These are phyloP conservation scores for Entomobrya proxima DNA, from an alignment of 2,888 invertebrate species.

Conservation along the genomic window DNA sequence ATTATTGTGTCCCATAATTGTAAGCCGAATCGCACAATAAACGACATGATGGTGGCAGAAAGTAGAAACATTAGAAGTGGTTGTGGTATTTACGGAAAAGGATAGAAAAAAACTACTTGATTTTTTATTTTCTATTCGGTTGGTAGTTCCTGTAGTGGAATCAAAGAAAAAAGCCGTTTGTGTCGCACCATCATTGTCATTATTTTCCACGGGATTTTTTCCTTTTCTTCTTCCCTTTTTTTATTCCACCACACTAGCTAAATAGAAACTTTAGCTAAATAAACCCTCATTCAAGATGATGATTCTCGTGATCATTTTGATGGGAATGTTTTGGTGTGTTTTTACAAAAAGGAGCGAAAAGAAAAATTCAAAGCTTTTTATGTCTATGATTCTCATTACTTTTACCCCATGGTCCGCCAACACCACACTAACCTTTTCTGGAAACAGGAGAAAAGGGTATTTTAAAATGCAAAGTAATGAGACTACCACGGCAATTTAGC, in stretches of 20 bases:
- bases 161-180: conserved; percentile 41
- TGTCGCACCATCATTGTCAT: conserved; percentile 40
- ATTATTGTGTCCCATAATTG: conserved; percentile 21
- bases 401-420: not conserved
- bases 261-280: conserved; percentile 31
- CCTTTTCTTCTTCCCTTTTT: conserved; percentile 10
- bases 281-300: conserved; percentile 41
- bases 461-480: not conserved
- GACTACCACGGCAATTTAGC: not conserved
- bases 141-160: conserved; percentile 2
- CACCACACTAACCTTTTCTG: not conserved
- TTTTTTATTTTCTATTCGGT: conserved; percentile 30
- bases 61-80: not conserved
- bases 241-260: conserved; percentile 33
- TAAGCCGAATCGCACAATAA: conserved; percentile 21
- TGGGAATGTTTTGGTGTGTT: conserved; percentile 20
- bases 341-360: conserved; percentile 30
- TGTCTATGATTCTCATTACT: conserved; percentile 33
- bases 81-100: conserved; percentile 11
- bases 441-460: conserved; percentile 17
- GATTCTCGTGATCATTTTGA: not conserved
- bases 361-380: conserved; percentile 32
- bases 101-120: conserved; percentile 30
- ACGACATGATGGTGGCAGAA: not conserved
- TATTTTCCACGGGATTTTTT: conserved; percentile 29